Conservation (phyloP, 2,113 vertebrate genomes). For the Carlito syrichta region DNA sequence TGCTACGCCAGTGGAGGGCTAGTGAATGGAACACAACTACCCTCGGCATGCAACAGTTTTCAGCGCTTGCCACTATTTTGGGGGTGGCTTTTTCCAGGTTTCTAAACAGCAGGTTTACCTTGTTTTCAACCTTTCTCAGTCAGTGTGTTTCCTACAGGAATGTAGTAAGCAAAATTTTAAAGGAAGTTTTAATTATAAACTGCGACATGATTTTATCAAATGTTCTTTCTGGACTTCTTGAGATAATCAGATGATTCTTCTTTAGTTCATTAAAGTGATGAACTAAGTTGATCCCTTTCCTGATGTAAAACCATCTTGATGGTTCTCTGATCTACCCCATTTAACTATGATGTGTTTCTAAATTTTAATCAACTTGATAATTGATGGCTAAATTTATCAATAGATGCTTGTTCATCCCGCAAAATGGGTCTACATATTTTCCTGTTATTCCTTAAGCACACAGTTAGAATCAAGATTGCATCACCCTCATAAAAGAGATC, state of each 20-base stretch:
- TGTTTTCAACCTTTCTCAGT: not conserved
- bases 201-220: not conserved
- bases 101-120: not conserved
- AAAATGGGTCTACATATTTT: not conserved
- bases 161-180: not conserved
- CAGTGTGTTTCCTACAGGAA: not conserved
- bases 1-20: too few species aligned
- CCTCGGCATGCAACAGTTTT: rapidly evolving
- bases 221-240: too few species aligned
- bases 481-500: not conserved
- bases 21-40: rapidly evolving
- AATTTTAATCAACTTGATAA: not conserved
- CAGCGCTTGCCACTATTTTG: too few species aligned
- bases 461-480: not conserved
- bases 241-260: not conserved
- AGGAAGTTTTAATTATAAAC: not conserved
- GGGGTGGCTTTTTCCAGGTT: not conserved
- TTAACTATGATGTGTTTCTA: not conserved
- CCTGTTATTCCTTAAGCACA: too few species aligned
- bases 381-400: not conserved
- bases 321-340: not conserved
- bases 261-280: not conserved
- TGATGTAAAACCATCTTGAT: not conserved
- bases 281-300: not conserved
- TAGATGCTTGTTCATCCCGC: not conserved